These are phyloP conservation scores for Rousettus leschenaultii DNA, from an alignment of 2,113 vertebrate species.

Conservation along the genomic window DNA sequence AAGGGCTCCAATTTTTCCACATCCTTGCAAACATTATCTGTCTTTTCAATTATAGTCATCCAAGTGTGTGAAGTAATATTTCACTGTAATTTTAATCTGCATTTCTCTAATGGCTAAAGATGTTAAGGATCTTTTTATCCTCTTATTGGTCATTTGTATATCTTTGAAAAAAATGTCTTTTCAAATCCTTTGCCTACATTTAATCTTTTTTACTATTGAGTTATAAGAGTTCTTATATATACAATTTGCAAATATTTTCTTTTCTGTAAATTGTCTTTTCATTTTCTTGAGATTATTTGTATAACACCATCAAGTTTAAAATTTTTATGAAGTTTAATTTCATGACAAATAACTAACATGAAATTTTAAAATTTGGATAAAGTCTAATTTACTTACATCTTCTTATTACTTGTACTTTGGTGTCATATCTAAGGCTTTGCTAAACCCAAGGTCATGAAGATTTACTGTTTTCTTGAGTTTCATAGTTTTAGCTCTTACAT, in stretches of 20 bases:
- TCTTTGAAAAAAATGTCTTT: not conserved
- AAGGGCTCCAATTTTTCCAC: not conserved
- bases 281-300: not conserved
- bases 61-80: not conserved
- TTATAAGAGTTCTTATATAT: not conserved
- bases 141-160: not conserved
- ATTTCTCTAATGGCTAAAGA: not conserved
- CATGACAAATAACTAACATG: too few relatives aligned
- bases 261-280: not conserved
- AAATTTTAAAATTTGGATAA: not conserved
- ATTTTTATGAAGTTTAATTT: too few relatives aligned
- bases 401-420: not conserved
- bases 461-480: not conserved
- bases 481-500: not conserved
- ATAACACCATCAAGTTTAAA: too few relatives aligned
- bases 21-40: not conserved
- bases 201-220: not conserved
- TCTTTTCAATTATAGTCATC: not conserved
- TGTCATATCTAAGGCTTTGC: not conserved
- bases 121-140: not conserved
- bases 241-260: not conserved
- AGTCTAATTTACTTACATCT: not conserved
- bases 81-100: not conserved
- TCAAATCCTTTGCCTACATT: not conserved
- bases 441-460: not conserved